Evolutionary conservation across 2,113 vertebrate genomes (phyloP).

Genomic region (Triplophysa rosa): DNA sequence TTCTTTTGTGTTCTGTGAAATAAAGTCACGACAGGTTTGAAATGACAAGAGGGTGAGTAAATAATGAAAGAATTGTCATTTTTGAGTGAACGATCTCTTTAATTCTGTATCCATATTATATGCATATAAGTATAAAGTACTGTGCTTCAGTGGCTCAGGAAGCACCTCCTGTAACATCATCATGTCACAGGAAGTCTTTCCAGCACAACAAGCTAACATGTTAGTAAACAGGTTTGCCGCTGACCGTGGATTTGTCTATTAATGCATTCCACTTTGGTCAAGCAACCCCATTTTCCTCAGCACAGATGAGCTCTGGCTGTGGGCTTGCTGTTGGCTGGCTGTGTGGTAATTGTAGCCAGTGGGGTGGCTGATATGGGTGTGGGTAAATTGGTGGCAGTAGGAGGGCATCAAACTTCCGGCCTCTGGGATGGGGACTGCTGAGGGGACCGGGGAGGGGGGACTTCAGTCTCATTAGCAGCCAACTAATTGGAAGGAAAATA

Average conservation of each 20-base stretch:
- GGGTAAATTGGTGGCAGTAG: conserved; percentile 41
- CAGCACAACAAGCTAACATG: conserved; percentile 12
- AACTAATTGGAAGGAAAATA: conserved; percentile 77
- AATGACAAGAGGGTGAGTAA: no score
- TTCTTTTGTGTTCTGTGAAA: no score
- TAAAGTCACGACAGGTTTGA: no score
- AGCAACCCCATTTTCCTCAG: conserved; percentile 1
- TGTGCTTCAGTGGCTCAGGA: neutral
- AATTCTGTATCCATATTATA: neutral
- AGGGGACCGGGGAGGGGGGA: conserved; percentile 49
- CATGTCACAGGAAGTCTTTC: conserved; percentile 20
- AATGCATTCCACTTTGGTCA: neutral
- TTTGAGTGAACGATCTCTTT: neutral
- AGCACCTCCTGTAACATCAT: conserved; percentile 2
- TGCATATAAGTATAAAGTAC: neutral
- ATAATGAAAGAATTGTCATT: no score
- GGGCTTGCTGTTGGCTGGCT: conserved; percentile 60
- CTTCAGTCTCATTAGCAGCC: conserved; percentile 72
- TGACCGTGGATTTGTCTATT: conserved; percentile 16
- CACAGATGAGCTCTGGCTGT: conserved; percentile 42
- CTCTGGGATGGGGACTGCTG: conserved; percentile 50
- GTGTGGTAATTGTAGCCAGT: conserved; percentile 69
- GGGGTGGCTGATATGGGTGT: conserved; percentile 55
- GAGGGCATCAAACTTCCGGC: conserved; percentile 50
- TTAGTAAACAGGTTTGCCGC: conserved; percentile 4